Base-by-base conservation (phyloP, 2,113 vertebrate genomes). In the Pseudorectes ferrugineus region DNA sequence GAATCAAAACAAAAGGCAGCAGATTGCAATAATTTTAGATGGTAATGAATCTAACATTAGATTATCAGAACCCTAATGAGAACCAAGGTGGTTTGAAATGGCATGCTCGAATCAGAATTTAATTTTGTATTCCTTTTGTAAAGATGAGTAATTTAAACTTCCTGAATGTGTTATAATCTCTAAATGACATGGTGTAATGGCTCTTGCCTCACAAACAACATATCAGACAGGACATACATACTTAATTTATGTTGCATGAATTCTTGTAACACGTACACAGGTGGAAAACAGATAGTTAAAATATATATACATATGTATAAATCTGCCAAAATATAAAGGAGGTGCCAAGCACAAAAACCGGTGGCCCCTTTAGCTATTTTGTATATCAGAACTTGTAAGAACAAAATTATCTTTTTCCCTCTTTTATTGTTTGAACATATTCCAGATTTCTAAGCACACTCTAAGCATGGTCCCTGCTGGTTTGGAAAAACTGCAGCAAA, bases 1-100 rank as follows among this genome's bases (percentile, higher is more conserved):
- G 94, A 92, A 95, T 92, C 77, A 85, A 95, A 96, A 97, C 96
- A 89, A 97, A 95, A 92, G 70, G 45, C 94, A 94, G 92, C 82
- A 94, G 72, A 95, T 74, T 96, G 54, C 38, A 92, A 67, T 90
- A 92, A 97, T 86, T 96, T n/a, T 85, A 95, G 88, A 93, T 72
- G 48, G 40, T 88, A 93, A 96, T 96, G 87, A 67, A 93, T 68
- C 84, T 94, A 96, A 96, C 93, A 96, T 94, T 89, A 96, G 81
- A 95, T 96, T 95, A 93, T 40, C 82, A 78, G 58, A 88, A 46
- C 70, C 20, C 33, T 94, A 95, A 95, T 91, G 76, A 89, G 65
- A 93, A 88, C 24, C 28, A 95, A 92, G 66, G 82, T 95, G 93
- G 40, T 95, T 96, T 95, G 67, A 95, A 96, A 85, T 36, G 46